These are phyloP conservation scores for Agraylea sexmaculata DNA, from an alignment of 1,140 invertebrate genomes.

Conservation along the genomic window DNA sequence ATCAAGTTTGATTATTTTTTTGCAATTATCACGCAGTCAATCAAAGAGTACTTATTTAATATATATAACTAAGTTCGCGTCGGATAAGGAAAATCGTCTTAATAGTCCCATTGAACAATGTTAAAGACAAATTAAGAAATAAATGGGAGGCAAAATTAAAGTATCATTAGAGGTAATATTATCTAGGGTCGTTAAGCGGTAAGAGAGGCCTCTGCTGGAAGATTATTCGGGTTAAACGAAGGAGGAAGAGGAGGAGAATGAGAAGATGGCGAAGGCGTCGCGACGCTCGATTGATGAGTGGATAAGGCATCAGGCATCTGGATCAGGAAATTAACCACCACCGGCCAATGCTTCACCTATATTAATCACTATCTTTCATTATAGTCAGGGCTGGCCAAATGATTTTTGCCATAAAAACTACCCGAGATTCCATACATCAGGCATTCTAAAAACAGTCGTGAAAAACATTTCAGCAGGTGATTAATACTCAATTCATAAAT, in stretches of 20 bases:
- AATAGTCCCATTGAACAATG: neutral
- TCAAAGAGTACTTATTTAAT: too few relatives aligned
- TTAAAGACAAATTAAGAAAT: neutral
- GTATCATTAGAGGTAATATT: neutral
- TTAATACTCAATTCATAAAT: too few relatives aligned
- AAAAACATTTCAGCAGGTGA: too few relatives aligned
- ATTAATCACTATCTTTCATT: slow-evolving; percentile 16
- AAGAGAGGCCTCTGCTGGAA: neutral
- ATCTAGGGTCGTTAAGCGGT: neutral
- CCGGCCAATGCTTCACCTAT: slow-evolving; percentile 15
- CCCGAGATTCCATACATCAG: too few relatives aligned
- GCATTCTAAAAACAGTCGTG: too few relatives aligned
- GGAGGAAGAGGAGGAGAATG: too few relatives aligned
- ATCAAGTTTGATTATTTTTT: too few relatives aligned
- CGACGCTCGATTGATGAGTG: slow-evolving; percentile 11
- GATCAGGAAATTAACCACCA: slow-evolving; percentile 20
- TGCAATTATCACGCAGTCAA: too few relatives aligned
- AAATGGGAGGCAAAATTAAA: neutral
- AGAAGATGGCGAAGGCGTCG: too few relatives aligned
- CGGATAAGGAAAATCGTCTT: too few relatives aligned
- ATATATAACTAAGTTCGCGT: too few relatives aligned
- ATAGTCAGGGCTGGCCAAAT: slow-evolving; percentile 5
- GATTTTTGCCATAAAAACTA: too few relatives aligned
- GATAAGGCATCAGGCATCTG: slow-evolving; percentile 11
- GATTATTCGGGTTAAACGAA: neutral